Evolutionary conservation across 2,888 invertebrate genomes (phyloP).

Genomic region (Leucophenga maculata): DNA sequence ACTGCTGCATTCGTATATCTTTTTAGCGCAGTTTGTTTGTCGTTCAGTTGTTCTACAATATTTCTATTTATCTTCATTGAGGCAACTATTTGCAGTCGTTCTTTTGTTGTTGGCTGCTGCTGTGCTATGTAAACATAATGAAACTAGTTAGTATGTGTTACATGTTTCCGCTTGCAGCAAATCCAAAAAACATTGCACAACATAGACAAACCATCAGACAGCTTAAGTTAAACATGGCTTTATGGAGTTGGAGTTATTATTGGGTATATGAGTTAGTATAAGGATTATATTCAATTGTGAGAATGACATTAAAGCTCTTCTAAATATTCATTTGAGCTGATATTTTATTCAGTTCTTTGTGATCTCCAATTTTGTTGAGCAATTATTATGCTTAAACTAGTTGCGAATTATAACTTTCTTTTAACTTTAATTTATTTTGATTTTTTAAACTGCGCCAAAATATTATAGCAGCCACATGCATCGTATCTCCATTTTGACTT

Average conservation of each 20-base stretch:
- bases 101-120: constrained; percentile 1
- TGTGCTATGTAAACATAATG: constrained; percentile 31
- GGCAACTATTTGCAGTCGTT: background rate
- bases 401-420: too few relatives aligned
- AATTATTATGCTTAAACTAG: too few relatives aligned
- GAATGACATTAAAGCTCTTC: too few relatives aligned
- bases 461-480: background rate
- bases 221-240: background rate
- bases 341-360: too few relatives aligned
- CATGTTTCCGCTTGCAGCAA: constrained; percentile 41
- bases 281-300: too few relatives aligned
- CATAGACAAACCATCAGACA: too few relatives aligned
- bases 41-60: too few relatives aligned
- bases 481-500: constrained; percentile 37
- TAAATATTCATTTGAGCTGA: background rate
- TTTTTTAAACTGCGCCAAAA: too few relatives aligned
- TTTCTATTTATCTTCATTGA: background rate
- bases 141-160: constrained; percentile 49
- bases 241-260: background rate
- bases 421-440: too few relatives aligned
- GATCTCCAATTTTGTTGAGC: too few relatives aligned
- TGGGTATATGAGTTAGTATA: background rate
- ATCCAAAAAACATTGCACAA: background rate
- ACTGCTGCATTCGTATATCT: too few relatives aligned
- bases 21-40: background rate